Evolutionary conservation across 2,113 vertebrate species (phyloP), one percentile per base, ranked within the genome.

Genomic region (Meleagris gallopavo): DNA sequence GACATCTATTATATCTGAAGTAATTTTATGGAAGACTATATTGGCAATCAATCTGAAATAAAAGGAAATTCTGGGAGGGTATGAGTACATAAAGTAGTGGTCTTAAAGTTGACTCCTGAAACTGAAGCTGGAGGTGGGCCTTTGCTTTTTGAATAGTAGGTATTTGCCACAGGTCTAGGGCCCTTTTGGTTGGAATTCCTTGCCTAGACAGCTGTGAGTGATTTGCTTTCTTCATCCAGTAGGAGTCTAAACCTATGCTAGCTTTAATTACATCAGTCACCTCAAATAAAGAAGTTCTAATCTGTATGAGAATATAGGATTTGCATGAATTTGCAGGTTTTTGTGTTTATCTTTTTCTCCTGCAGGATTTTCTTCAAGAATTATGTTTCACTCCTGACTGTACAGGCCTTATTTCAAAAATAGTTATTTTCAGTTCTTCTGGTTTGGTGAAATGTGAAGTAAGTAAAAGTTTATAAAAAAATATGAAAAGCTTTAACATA

Each of bases 371-470:
- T 91, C 97, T 99, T 36, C 98, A 98, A 81, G 97, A 98, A 62
- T 18, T 94, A 8, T 99, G 99, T 98, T 98, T 99, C 79, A 99
- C 99, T 78, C 99, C 99, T 81, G 98, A 99, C 96, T 99, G 99
- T 93, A 82, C 73, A 54, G 99, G 99, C 32, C 91, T 96, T 86
- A 99, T 99, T 96, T 98, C 98, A 94, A 98, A 97, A 94, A 98
- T 99, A 60, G 96, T 98, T 96, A 98, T 99, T 95, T 98, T 97
- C 92, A 97, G 91, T 97, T 97, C 98, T n/a, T 98, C 98, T 11
- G 98, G 99, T 58, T 87, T 98, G 94, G 77, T 98, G 20, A 99
- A 99, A 95, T 98, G 98, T 97, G 98, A 99, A 97, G 99, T 99
- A 95, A 98, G 98, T 95, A 84, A 48, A 57, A 11, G 14, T 57